Evolutionary conservation across 2,888 invertebrate species (phyloP).

Genomic region (Drosophila phalerata): DNA sequence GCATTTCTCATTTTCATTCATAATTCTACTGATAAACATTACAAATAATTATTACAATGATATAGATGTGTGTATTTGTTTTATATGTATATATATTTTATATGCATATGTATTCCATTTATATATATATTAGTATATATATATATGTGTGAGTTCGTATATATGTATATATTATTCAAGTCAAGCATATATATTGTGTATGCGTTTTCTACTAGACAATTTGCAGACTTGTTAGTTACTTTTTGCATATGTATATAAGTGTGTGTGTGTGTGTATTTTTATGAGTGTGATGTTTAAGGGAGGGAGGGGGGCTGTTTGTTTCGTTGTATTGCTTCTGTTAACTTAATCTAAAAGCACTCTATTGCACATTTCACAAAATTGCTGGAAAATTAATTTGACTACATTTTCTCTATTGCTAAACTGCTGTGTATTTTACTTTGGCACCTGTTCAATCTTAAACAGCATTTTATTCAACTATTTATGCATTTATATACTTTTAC

Average conservation of each 20-base stretch:
- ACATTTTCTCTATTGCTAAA: conserved; percentile 46
- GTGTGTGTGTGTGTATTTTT: conserved; percentile 22
- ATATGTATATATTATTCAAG: conserved; percentile 58
- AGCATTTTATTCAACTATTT: conserved; percentile 20
- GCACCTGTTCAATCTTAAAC: conserved; percentile 61
- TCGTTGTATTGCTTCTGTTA: conserved; percentile 38
- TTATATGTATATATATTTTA: conserved; percentile 69
- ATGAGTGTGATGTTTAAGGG: no score
- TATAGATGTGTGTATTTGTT: conserved; percentile 60
- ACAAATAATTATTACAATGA: conserved; percentile 79
- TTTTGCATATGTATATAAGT: conserved; percentile 35
- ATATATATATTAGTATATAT: conserved; percentile 25
- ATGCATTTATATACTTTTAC: neutral
- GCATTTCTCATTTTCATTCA: conserved; percentile 53
- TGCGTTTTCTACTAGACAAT: conserved; percentile 26
- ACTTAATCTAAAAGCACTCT: conserved; percentile 69
- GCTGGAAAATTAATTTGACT: conserved; percentile 52
- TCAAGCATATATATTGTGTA: conserved; percentile 30
- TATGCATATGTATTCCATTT: conserved; percentile 34
- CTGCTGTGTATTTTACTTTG: conserved; percentile 50
- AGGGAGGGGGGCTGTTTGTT: conserved; percentile 10
- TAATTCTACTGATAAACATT: conserved; percentile 77
- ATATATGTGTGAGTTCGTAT: conserved; percentile 57
- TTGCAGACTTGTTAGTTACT: conserved; percentile 69
- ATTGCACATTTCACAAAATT: conserved; percentile 62